phyloP scores from a whole-genome alignment of 2,797 vertebrate genomes.

The Sphenodon punctatus region DNA sequence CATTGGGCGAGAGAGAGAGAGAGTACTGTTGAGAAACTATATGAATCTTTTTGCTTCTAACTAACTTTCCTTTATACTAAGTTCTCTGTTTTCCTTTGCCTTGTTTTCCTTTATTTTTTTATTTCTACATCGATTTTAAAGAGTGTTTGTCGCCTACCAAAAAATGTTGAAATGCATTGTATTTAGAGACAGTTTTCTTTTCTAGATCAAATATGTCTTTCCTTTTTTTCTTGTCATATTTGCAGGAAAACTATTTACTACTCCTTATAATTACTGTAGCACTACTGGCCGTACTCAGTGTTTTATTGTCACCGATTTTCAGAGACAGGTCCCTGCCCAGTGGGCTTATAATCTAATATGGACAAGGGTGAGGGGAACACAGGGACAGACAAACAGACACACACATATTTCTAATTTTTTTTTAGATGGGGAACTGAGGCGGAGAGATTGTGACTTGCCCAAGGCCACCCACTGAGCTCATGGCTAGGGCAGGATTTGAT shows the following conservation, averaged over 20 bases:
- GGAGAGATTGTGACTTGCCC: no score
- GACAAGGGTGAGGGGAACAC: no score
- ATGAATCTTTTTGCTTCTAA: not conserved
- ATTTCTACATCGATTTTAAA: not conserved
- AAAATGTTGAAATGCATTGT: not conserved
- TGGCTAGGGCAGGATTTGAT: no score
- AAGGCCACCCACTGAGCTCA: no score
- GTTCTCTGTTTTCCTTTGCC: not conserved
- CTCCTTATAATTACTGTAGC: no score
- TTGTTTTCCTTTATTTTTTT: not conserved
- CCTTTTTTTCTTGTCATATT: not conserved
- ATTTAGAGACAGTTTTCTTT: not conserved
- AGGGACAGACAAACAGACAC: no score
- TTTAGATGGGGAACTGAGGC: no score
- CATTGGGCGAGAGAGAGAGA: rapidly evolving
- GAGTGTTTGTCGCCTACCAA: not conserved
- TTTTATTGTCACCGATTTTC: no score
- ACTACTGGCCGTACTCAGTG: no score
- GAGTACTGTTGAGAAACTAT: not conserved
- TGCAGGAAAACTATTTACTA: not conserved
- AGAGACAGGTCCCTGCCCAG: no score
- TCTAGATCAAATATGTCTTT: not conserved
- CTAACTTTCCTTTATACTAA: not conserved
- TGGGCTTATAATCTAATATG: no score
- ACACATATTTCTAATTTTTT: no score